Evolutionary conservation across 2,888 invertebrate species (phyloP), one percentile per base, ranked within the genome.

Genomic region (Ormia ochracea): DNA sequence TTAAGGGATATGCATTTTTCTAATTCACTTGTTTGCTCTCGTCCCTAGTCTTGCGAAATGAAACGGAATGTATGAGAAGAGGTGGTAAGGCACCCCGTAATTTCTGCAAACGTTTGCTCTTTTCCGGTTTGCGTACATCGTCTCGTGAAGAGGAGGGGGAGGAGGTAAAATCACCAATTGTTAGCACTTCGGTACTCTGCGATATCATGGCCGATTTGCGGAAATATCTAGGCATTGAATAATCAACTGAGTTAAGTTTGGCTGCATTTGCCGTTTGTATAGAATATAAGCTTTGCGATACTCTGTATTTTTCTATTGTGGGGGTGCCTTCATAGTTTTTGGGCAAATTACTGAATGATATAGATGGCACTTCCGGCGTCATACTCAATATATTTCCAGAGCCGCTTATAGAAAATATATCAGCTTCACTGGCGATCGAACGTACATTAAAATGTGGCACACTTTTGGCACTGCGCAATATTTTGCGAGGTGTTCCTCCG

Each of bases 151-250:
- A 74, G 0, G 85, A 84, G 6, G 73, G 82, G 33, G 87, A 84
- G 3, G 85, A 82, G 0, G 84, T 83, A 1, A 12, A 28, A n/a
- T 68, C 36, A 26, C 70, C 80, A 14, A 63, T 80, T 0, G 82
- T 80, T 59, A 88, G 43, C 12, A 87, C 83, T 70, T 90, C 89
- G 1, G 81, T 85, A 59, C 89, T 90, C 66, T 89, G 88, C 0
- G 90, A 84, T 14, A 89, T 83, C 78, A 88, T 84, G 28, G 86
- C 88, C 1, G 90, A 86, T 1, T 90, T 88, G 0, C 93, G 91
- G 82, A 92, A 93, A 83, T 92, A 92, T 74, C 93, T 89, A 0
- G 93, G 93, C 93, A 93, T 93, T 19, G 92, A 92, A 68, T 91
- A 92, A 81, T 93, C 93, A 14, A 85, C 83, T 78, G 91, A 91